Percentiles rank a stretch among this genome's conserved stretches.
Evolutionary conservation across 2,113 vertebrate genomes (phyloP).

Genomic region (Chitala chitala): DNA sequence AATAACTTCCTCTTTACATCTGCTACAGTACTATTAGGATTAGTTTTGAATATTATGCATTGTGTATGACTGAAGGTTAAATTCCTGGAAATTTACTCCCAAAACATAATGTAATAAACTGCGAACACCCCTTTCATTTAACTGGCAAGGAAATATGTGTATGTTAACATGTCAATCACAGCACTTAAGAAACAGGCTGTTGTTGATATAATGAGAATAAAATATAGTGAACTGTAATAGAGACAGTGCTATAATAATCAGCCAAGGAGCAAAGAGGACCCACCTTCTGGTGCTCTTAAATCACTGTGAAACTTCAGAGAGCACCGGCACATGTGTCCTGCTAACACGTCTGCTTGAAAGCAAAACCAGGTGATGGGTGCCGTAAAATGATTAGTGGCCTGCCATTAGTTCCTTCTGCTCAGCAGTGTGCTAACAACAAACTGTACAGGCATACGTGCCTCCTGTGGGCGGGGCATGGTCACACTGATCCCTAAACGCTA

Average conservation of each 20-base stretch:
- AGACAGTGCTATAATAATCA: too few species aligned
- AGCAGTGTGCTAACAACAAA: not conserved
- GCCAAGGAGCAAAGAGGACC: too few species aligned
- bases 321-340: not conserved
- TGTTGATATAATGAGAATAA: too few species aligned
- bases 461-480: not conserved
- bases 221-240: too few species aligned
- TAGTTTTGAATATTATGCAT: too few species aligned
- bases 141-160: not conserved
- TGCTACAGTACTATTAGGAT: not conserved
- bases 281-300: too few species aligned
- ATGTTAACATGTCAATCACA: too few species aligned
- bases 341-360: constrained; percentile 6
- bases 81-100: not conserved
- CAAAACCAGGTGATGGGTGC: constrained; percentile 18
- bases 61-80: not conserved
- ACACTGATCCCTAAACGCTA: not conserved
- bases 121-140: not conserved
- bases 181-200: too few species aligned
- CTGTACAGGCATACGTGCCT: not conserved
- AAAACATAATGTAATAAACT: not conserved
- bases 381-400: not conserved
- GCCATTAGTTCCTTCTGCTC: not conserved
- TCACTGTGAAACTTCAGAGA: too few species aligned
- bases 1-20: not conserved